Base-by-base conservation (phyloP, 53 echinoderm and acorn worm species). In the Stichopus horrens region DNA sequence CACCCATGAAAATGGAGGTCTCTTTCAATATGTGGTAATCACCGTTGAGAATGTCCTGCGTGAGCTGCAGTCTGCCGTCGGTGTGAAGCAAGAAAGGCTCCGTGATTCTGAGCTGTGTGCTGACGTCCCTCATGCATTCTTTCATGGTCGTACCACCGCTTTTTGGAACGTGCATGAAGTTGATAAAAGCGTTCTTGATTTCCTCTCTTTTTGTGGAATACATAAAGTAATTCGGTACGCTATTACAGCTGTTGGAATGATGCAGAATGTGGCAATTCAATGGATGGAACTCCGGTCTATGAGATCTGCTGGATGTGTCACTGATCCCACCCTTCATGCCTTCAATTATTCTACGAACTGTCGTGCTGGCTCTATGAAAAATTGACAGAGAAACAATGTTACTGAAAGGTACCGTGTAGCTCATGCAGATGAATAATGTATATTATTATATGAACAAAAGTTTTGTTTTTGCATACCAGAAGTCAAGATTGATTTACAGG, bases 141-240 rank as follows among this genome's bases (percentile, higher is more conserved):
- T 85, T 85, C 85, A 85, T 85, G 9, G 85, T 85, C 7, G 85
- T 85, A 7, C 85, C 85, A 10, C 85, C 85, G 51, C 85, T 66
- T 67, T 85, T 85, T 7, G 85, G 85, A 23, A 66, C 52, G 85
- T 85, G 85, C 85, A 85, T 85, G 51, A 63, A 85, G 66, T 85
- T 85, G 13, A 85, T 85, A 5, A 65, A 20, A 18, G 85, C 67
- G 52, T 52, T 53, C 59, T 85, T 0, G 65, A 66, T 52, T 7
- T 85, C 7, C 22, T 23, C 4, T 5, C 85, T 22, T 14, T 66
- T 16, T 23, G 22, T 21, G 4, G 85, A 59, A 37, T 85, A 37
- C 67, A 85, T 63, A 52, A 85, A 85, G 51, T 58, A 85, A 18
- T 85, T 85, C 11, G 85, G 85, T 14, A 85, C 21, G 37, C 18